Percentiles rank a stretch among this genome's conserved stretches.
Evolutionary conservation across 2,888 invertebrate species (phyloP).

Genomic region (Metopia argyrocephala): DNA sequence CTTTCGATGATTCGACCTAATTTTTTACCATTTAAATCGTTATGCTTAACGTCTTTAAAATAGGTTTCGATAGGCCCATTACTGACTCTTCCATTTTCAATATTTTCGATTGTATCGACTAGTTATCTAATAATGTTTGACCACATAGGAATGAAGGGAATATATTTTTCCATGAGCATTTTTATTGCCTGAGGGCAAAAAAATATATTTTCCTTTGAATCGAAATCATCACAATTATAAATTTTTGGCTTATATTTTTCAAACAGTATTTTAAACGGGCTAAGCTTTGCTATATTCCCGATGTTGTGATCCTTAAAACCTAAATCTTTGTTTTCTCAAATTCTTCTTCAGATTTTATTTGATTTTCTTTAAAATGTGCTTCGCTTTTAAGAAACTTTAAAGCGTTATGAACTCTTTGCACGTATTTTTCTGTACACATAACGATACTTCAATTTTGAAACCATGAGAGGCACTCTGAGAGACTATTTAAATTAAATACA

Average conservation of each 20-base stretch:
- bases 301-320: not conserved
- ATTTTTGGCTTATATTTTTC: not conserved
- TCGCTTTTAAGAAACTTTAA: too few species aligned
- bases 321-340: too few species aligned
- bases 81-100: not conserved
- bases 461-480: not conserved
- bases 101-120: not conserved
- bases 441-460: not conserved
- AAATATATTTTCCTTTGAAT: not conserved
- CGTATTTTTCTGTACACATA: not conserved
- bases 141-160: too few species aligned
- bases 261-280: not conserved
- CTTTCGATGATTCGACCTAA: not conserved
- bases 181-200: not conserved
- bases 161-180: too few species aligned
- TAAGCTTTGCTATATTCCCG: not conserved
- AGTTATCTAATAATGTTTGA: not conserved
- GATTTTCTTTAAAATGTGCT: too few species aligned
- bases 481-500: too few species aligned
- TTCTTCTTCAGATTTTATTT: too few species aligned
- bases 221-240: not conserved
- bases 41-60: not conserved
- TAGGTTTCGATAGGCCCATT: conserved; percentile 11
- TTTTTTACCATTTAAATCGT: not conserved
- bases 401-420: not conserved